Evolutionary conservation across 2,797 vertebrate species (phyloP).

Genomic region (Sebastes kiyomatsui): DNA sequence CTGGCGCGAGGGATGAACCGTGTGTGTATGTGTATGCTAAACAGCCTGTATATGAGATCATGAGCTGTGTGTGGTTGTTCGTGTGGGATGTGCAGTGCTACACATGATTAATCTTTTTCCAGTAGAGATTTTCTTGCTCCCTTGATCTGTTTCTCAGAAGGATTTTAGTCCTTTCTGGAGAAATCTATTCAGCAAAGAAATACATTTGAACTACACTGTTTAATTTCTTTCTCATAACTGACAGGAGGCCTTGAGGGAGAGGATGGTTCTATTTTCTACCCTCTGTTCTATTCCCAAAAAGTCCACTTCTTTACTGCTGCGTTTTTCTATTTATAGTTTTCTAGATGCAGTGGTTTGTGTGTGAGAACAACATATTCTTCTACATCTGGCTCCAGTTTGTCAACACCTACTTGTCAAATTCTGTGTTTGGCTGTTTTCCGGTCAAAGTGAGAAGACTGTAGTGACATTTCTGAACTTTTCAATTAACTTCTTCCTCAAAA

Average conservation of each 20-base stretch:
- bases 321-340: constrained; percentile 25
- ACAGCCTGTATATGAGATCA: constrained; percentile 55
- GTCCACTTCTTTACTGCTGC: neutral
- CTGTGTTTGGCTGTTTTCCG: neutral
- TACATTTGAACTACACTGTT: neutral
- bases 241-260: neutral
- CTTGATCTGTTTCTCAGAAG: constrained; percentile 2
- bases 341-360: constrained; percentile 1
- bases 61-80: constrained; percentile 42
- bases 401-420: constrained; percentile 1
- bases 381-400: neutral
- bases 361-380: neutral
- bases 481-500: neutral
- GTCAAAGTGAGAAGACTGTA: neutral
- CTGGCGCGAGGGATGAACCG: constrained; percentile 48
- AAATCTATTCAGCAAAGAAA: neutral
- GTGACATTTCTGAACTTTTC: neutral
- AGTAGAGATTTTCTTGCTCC: constrained; percentile 15
- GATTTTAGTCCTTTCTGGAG: neutral
- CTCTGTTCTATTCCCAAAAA: neutral
- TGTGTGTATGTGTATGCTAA: constrained; percentile 53
- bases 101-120: constrained; percentile 32
- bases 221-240: neutral
- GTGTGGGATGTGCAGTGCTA: constrained; percentile 41
- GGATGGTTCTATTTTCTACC: neutral